These are phyloP conservation scores for Aphelocoma coerulescens DNA, from an alignment of 2,113 vertebrate genomes.

Conservation along the genomic window DNA sequence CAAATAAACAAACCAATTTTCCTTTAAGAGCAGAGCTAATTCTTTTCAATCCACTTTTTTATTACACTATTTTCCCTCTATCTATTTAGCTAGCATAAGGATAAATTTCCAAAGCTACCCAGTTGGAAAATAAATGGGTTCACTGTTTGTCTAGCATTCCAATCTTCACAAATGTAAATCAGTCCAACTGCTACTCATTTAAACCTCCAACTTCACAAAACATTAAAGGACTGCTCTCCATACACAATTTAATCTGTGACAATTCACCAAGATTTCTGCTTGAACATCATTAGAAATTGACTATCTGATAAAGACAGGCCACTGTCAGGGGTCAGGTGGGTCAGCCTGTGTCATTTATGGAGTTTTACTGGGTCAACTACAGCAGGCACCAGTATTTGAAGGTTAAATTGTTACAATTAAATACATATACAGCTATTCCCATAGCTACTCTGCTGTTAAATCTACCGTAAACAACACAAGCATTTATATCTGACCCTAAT, in stretches of 20 bases:
- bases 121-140: slow-evolving; percentile 80
- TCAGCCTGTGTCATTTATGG: slow-evolving; percentile 78
- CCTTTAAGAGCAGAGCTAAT: slow-evolving; percentile 79
- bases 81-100: slow-evolving; percentile 78
- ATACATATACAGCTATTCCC: slow-evolving; percentile 76
- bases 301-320: slow-evolving; percentile 80
- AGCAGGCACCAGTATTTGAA: slow-evolving; percentile 75
- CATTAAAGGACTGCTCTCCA: slow-evolving; percentile 79
- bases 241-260: slow-evolving; percentile 81
- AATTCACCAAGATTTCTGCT: slow-evolving; percentile 78
- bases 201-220: slow-evolving; percentile 82
- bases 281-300: slow-evolving; percentile 78
- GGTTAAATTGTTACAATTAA: slow-evolving; percentile 86
- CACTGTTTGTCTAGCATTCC: slow-evolving; percentile 80
- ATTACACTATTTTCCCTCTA: slow-evolving; percentile 77
- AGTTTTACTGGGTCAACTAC: slow-evolving; percentile 75
- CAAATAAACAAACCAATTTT: slow-evolving; percentile 80
- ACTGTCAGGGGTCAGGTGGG: slow-evolving; percentile 70
- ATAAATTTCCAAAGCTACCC: slow-evolving; percentile 81
- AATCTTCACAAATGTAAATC: slow-evolving; percentile 82
- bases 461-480: slow-evolving; percentile 68
- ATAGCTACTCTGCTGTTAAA: slow-evolving; percentile 71
- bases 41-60: slow-evolving; percentile 81
- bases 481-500: slow-evolving; percentile 76
- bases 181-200: slow-evolving; percentile 76